Evolutionary conservation across 1,140 invertebrate species (phyloP), one percentile per base, ranked within the genome.

Genomic region (Nymphalis io): DNA sequence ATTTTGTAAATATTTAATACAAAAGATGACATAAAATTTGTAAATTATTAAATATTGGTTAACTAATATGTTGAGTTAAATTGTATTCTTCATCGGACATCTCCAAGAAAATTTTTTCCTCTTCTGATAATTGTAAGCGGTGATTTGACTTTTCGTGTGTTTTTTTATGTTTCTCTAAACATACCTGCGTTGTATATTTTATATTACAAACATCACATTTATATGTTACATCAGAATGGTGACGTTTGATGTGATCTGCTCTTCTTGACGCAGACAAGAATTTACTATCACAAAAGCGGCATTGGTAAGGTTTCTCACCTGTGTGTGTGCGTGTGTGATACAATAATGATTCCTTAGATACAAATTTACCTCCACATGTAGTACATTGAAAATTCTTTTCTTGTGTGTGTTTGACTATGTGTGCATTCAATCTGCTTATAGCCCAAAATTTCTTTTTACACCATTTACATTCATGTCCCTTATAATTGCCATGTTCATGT

Each of bases 261-360:
- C 83, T 79, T 62, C 88, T 69, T 13, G 88, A 90, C 2, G 87
- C 76, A 16, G 87, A 89, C 1, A 90, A 20, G 51, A 89, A 90
- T 44, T 75, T 75, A 1, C 62, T 67, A 21, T 88, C 80, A 72
- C 88, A 90, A 61, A 81, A 68, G 16, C 80, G 65, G 72, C 88
- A 90, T 60, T 77, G 79, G 70, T 92, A 93, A 2, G 92, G 92
- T 55, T 86, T 87, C 73, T 93, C 92, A 8, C 92, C 90, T 20
- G 90, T 92, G 64, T 93, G 92, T 5, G 78, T 87, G 15, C 88
- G 73, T 46, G 91, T 87, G 71, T 92, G 92, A 68, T 88, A 89
- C 12, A 90, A 74, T 27, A 92, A 77, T 48, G 90, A 87, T 46
- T 85, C 84, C 69, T 87, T 88, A 3, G 85, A 82, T 11, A 89